Evolutionary conservation across 2,797 vertebrate species (phyloP).

Genomic region (Anabacerthia variegaticeps): DNA sequence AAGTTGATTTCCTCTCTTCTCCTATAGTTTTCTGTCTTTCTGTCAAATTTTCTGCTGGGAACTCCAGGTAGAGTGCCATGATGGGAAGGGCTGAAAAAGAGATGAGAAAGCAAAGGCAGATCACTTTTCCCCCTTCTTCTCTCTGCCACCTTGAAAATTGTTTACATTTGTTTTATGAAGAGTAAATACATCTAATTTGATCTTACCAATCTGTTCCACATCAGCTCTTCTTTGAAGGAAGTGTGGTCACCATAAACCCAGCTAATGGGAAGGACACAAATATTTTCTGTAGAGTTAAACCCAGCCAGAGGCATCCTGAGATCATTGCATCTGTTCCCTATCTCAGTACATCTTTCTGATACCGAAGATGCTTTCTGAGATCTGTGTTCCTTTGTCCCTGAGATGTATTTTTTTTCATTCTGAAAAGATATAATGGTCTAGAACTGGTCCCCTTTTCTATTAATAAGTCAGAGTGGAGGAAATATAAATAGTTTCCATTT

Average conservation of each 20-base stretch:
- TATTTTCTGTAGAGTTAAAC: neutral
- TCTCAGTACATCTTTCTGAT: neutral
- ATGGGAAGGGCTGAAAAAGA: neutral
- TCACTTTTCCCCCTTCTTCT: neutral
- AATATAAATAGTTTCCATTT: slow-evolving; percentile 14
- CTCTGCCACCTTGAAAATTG: neutral
- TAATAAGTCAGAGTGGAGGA: neutral
- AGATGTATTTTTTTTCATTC: neutral
- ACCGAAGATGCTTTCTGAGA: neutral
- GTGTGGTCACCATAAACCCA: neutral
- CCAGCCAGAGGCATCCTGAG: neutral
- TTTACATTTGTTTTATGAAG: neutral
- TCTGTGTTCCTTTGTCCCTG: neutral
- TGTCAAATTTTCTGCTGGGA: neutral
- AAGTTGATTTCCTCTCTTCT: neutral
- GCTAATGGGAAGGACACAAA: neutral
- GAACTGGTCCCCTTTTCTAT: neutral
- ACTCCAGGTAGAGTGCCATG: neutral
- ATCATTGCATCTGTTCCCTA: neutral
- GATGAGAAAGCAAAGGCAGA: neutral
- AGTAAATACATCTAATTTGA: neutral
- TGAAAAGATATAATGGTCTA: neutral
- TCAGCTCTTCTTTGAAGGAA: neutral
- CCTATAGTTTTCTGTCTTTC: neutral
- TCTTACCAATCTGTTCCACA: neutral